Percentiles rank a stretch among this genome's conserved stretches.
These are phyloP conservation scores for Hyperopisus bebe DNA, from an alignment of 2,113 vertebrate species.

Conservation along the genomic window DNA sequence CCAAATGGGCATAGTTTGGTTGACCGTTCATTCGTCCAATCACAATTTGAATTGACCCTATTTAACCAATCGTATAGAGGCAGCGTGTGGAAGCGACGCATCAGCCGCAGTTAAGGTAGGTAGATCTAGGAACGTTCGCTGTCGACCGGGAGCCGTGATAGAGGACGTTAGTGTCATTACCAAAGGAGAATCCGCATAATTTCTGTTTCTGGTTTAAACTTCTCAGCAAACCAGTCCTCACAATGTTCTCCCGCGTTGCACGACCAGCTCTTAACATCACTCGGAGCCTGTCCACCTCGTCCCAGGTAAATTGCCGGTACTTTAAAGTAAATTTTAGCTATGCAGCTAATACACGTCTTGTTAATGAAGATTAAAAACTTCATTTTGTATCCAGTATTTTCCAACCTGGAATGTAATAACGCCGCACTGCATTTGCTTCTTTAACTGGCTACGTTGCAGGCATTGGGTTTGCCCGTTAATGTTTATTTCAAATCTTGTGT, in stretches of 20 bases:
- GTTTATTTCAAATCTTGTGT: not conserved
- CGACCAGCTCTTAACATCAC: conserved; percentile 52
- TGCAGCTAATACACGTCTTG: not conserved
- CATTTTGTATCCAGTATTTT: not conserved
- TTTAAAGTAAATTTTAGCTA: not conserved
- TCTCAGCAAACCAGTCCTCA: not conserved
- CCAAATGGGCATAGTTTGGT: not conserved
- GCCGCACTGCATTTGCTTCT: not conserved
- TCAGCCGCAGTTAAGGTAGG: conserved; percentile 16
- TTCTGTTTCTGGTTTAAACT: not conserved
- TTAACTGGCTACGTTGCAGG: not conserved
- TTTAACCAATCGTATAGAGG: conserved; percentile 29
- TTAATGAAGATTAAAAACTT: not conserved
- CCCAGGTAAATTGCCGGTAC: conserved; percentile 36
- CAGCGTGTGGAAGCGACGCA: not conserved
- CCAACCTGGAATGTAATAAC: not conserved
- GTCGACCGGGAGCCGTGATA: conserved; percentile 32
- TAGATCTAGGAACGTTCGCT: conserved; percentile 20
- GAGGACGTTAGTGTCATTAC: conserved; percentile 50
- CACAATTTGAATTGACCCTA: not conserved
- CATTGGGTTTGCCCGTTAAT: not conserved
- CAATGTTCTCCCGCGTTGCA: conserved; percentile 60
- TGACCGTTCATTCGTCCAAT: conserved; percentile 25
- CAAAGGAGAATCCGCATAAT: not conserved
- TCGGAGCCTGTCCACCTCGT: conserved; percentile 54